Evolutionary conservation across 2,888 invertebrate species (phyloP).

Genomic region (Sinhomidia bicolor): DNA sequence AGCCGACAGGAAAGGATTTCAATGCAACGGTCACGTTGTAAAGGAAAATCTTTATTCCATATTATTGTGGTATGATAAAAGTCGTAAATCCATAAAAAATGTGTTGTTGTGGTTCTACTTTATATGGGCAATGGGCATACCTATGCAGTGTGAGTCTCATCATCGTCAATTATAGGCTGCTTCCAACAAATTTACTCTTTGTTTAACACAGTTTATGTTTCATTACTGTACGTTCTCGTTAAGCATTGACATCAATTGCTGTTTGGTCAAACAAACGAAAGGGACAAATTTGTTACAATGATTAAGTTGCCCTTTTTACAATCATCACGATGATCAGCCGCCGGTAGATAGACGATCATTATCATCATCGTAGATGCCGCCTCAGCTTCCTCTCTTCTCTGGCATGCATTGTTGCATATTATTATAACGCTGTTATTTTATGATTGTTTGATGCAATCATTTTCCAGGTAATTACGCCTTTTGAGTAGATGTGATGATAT

Average conservation of each 20-base stretch:
- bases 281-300: constrained; percentile 23
- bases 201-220: neutral
- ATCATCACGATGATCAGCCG: neutral
- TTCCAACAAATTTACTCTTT: neutral
- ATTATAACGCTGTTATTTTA: neutral
- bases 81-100: too few species aligned
- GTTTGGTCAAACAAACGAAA: neutral
- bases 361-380: constrained; percentile 6
- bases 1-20: too few species aligned
- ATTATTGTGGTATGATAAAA: too few species aligned
- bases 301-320: neutral
- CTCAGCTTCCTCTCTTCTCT: constrained; percentile 24
- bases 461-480: constrained; percentile 42
- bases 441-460: constrained; percentile 32
- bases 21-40: too few species aligned
- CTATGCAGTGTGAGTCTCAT: too few species aligned
- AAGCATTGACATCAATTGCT: neutral
- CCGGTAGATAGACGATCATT: neutral
- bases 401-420: neutral
- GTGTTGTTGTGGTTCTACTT: too few species aligned
- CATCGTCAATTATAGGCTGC: neutral
- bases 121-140: too few species aligned
- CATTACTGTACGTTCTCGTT: neutral
- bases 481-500: constrained; percentile 1
- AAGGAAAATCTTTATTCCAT: too few species aligned